Evolutionary conservation across 2,888 invertebrate species (phyloP).

Genomic region (Himalopsyche japonica): DNA sequence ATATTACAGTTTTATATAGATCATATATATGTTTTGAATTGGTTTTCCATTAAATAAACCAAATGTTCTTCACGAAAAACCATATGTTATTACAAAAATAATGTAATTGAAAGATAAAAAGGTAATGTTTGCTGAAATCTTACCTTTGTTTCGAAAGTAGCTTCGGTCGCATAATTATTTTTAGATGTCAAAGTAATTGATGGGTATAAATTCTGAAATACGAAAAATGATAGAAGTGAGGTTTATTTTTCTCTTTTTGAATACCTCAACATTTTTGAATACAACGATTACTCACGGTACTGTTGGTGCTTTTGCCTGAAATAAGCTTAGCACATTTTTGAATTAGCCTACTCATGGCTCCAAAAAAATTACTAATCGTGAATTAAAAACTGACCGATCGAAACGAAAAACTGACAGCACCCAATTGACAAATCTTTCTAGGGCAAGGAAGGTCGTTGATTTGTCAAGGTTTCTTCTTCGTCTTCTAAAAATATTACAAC

Average conservation of each 20-base stretch:
- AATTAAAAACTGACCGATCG: not conserved
- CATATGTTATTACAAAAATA: slow-evolving; percentile 24
- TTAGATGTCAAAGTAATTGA: slow-evolving; percentile 51
- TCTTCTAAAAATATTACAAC: not conserved
- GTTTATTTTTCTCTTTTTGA: not conserved
- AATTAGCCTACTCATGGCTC: slow-evolving; percentile 32
- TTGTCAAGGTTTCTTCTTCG: not conserved
- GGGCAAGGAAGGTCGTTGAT: slow-evolving; percentile 27
- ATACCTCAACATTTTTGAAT: not conserved
- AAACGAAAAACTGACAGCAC: slow-evolving; percentile 17
- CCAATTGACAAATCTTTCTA: slow-evolving; percentile 21
- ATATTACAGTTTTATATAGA: too few species aligned
- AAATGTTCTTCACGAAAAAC: not conserved
- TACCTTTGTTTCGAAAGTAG: slow-evolving; percentile 65
- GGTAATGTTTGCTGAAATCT: slow-evolving; percentile 16
- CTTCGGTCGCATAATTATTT: slow-evolving; percentile 65
- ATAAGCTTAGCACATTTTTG: slow-evolving; percentile 29
- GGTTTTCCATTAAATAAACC: not conserved
- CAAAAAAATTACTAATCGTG: slow-evolving; percentile 7
- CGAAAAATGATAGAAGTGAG: not conserved
- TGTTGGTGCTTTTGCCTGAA: slow-evolving; percentile 7
- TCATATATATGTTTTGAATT: not conserved
- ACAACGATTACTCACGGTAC: slow-evolving; percentile 12
- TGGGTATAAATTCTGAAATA: slow-evolving; percentile 52
- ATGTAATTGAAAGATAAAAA: not conserved